Conservation (phyloP, 2,888 invertebrate genomes). For the Drosophila monieri region DNA sequence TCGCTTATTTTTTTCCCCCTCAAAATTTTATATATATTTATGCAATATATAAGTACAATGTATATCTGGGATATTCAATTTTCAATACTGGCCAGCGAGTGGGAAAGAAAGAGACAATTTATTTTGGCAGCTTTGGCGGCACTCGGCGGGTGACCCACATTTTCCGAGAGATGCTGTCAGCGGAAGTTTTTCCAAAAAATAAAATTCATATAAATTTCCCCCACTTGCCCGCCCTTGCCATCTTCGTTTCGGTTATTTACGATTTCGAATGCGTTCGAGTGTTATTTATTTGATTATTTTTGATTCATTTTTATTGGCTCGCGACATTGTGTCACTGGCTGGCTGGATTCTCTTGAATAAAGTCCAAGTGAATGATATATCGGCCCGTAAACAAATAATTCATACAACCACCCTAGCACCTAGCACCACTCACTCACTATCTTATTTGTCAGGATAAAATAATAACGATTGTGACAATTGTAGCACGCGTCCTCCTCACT, state of each 20-base stretch:
- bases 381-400: conserved; percentile 45
- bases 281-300: conserved; percentile 78
- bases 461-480: conserved; percentile 11
- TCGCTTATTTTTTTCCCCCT: conserved; percentile 6
- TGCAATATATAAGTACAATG: conserved; percentile 3
- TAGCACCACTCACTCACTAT: conserved; percentile 14
- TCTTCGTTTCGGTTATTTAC: conserved; percentile 60
- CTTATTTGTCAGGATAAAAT: conserved; percentile 36
- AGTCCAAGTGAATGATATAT: conserved; percentile 64
- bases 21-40: background rate
- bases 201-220: conserved; percentile 50
- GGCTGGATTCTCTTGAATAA: conserved; percentile 60
- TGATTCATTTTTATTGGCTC: conserved; percentile 77
- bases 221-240: conserved; percentile 1
- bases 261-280: conserved; percentile 44
- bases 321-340: conserved; percentile 70
- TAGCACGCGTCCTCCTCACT: conserved; percentile 31
- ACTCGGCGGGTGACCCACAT: conserved; percentile 45
- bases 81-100: conserved; percentile 29
- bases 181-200: conserved; percentile 72
- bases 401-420: background rate
- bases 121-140: conserved; percentile 58
- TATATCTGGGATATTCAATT: conserved; percentile 3
- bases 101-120: conserved; percentile 58
- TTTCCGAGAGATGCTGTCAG: conserved; percentile 47